Evolutionary conservation across 2,797 vertebrate genomes (phyloP).

Genomic region (Paedocypris micromegethes): DNA sequence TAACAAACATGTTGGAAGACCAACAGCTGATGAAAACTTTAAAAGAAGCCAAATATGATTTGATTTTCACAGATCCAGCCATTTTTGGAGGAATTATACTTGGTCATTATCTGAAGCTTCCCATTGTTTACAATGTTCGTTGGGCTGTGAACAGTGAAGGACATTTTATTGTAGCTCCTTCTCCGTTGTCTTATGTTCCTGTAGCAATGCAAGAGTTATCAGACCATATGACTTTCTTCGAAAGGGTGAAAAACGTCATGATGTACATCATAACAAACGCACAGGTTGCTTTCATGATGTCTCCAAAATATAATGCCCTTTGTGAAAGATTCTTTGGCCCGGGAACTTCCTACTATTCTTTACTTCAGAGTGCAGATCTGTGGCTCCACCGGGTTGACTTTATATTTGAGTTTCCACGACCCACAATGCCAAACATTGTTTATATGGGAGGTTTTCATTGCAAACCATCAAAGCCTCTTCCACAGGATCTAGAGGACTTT

Average conservation of each 20-base stretch:
- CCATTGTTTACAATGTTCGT: slow-evolving; percentile 38
- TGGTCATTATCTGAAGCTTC: slow-evolving; percentile 37
- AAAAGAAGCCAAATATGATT: slow-evolving; percentile 29
- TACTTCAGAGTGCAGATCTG: slow-evolving; percentile 43
- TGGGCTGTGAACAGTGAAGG: slow-evolving; percentile 22
- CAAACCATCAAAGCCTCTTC: slow-evolving; percentile 49
- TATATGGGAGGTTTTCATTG: slow-evolving; percentile 59
- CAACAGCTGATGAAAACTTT: slow-evolving; percentile 26
- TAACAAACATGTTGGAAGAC: slow-evolving; percentile 25
- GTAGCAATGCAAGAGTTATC: slow-evolving; percentile 21
- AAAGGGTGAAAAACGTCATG: slow-evolving; percentile 32
- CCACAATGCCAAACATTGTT: slow-evolving; percentile 56
- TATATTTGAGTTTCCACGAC: slow-evolving; percentile 54
- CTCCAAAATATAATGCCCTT: neutral
- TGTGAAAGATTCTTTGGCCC: slow-evolving; percentile 21
- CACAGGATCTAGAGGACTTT: slow-evolving; percentile 53
- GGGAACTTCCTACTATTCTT: neutral
- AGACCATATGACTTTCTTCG: slow-evolving; percentile 32
- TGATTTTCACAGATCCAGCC: slow-evolving; percentile 37
- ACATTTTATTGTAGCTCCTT: slow-evolving; percentile 41
- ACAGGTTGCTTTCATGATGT: neutral
- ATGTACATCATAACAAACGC: neutral
- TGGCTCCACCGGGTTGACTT: slow-evolving; percentile 53
- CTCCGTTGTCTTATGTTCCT: slow-evolving; percentile 40
- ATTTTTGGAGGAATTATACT: slow-evolving; percentile 19